Conservation (phyloP, 1,140 invertebrate genomes). For the Lutraria rhynchaena region DNA sequence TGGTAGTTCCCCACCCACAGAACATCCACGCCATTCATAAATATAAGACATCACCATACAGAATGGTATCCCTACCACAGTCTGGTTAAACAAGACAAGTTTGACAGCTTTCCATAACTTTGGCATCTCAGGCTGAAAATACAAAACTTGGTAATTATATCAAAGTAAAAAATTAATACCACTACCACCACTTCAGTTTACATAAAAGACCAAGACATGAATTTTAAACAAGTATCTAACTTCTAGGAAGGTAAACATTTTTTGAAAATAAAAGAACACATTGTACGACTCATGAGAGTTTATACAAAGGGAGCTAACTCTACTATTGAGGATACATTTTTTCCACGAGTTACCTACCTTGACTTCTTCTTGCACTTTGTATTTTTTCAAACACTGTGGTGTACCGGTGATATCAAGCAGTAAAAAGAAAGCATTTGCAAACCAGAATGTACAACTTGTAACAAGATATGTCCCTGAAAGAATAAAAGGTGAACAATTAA, state of each 20-base stretch:
- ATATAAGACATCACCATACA: constrained; percentile 86
- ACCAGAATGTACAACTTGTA: constrained; percentile 88
- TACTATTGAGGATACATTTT: too few relatives aligned
- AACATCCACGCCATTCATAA: constrained; percentile 88
- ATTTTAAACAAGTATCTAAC: too few relatives aligned
- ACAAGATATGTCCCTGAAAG: constrained; percentile 79
- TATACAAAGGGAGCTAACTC: too few relatives aligned
- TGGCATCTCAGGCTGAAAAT: constrained; percentile 68
- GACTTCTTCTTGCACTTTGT: constrained; percentile 87
- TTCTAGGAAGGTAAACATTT: too few relatives aligned
- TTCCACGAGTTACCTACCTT: neutral
- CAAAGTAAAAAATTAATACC: too few relatives aligned
- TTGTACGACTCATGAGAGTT: too few relatives aligned
- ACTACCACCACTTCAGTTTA: too few relatives aligned
- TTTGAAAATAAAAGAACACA: too few relatives aligned
- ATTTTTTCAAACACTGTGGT: constrained; percentile 87
- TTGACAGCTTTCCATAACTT: constrained; percentile 85
- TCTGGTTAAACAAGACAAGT: constrained; percentile 91
- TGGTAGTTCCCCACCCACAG: constrained; percentile 86
- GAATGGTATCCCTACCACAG: constrained; percentile 88
- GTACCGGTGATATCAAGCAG: constrained; percentile 89
- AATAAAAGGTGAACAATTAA: neutral
- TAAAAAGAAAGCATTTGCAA: constrained; percentile 88
- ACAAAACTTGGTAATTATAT: neutral
- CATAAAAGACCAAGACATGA: too few relatives aligned